Conservation (phyloP, 2,113 vertebrate genomes). For the Rhegmatorhina hoffmannsi region DNA sequence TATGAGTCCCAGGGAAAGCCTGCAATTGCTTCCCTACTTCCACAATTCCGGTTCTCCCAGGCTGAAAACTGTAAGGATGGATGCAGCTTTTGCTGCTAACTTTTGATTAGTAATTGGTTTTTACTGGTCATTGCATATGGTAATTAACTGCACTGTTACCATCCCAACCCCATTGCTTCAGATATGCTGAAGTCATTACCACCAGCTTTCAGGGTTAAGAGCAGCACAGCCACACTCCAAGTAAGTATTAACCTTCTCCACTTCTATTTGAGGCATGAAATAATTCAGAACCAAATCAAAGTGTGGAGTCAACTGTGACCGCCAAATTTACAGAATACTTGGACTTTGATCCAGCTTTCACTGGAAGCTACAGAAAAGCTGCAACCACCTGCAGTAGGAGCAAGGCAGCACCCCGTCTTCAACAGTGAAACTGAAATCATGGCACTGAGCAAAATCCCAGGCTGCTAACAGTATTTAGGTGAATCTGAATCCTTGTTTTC, state of each 20-base stretch:
- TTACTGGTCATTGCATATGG: conserved; percentile 1
- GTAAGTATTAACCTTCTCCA: not conserved
- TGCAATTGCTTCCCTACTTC: not conserved
- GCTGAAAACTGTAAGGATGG: not conserved
- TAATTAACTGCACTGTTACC: not conserved
- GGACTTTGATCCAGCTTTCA: not conserved
- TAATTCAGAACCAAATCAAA: not conserved
- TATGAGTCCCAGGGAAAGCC: not conserved
- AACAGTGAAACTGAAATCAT: not conserved
- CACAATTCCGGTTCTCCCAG: not conserved
- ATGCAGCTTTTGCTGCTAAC: not conserved
- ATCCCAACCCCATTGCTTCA: not conserved
- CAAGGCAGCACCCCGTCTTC: not conserved
- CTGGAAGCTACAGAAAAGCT: not conserved
- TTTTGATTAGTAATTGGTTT: not conserved
- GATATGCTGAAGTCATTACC: not conserved
- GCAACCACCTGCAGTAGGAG: not conserved
- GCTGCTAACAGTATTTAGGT: not conserved
- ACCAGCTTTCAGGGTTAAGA: not conserved
- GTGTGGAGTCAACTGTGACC: accelerated
- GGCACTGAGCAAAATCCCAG: not conserved
- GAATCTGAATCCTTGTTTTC: not conserved
- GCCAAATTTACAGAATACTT: not conserved
- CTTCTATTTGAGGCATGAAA: not conserved
- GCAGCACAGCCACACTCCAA: not conserved